These are phyloP conservation scores for Indri indri DNA, from an alignment of 2,113 vertebrate species.

Conservation along the genomic window DNA sequence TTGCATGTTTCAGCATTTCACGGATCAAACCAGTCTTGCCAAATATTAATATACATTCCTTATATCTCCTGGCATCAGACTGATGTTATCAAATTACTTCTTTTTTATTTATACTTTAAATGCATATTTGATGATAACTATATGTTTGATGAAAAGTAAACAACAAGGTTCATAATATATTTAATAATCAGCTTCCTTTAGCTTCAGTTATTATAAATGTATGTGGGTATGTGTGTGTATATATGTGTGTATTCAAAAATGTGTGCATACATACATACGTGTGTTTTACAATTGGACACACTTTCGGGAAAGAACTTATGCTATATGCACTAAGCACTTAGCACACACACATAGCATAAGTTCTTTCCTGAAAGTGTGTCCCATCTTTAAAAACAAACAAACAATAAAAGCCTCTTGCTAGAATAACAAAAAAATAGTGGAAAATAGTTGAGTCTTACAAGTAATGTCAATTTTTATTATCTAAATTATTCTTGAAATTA, in stretches of 20 bases:
- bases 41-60: background rate
- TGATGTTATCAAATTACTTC: background rate
- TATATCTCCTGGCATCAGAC: background rate
- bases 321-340: too few species aligned
- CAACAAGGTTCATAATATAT: background rate
- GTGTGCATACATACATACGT: background rate
- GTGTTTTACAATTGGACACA: background rate
- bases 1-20: background rate
- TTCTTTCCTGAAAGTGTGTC: background rate
- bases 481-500: background rate
- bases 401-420: background rate
- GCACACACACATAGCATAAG: too few species aligned
- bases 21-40: background rate
- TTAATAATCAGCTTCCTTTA: background rate
- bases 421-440: background rate
- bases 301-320: background rate
- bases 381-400: background rate
- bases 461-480: background rate
- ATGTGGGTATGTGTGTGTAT: background rate
- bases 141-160: background rate
- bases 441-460: background rate
- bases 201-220: background rate
- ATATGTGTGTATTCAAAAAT: accelerated
- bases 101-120: background rate
- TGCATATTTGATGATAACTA: background rate